Percentiles rank a stretch among this genome's conserved stretches.
These are phyloP conservation scores for Stenichneumon culpator DNA, from an alignment of 2,888 invertebrate species.

Conservation along the genomic window DNA sequence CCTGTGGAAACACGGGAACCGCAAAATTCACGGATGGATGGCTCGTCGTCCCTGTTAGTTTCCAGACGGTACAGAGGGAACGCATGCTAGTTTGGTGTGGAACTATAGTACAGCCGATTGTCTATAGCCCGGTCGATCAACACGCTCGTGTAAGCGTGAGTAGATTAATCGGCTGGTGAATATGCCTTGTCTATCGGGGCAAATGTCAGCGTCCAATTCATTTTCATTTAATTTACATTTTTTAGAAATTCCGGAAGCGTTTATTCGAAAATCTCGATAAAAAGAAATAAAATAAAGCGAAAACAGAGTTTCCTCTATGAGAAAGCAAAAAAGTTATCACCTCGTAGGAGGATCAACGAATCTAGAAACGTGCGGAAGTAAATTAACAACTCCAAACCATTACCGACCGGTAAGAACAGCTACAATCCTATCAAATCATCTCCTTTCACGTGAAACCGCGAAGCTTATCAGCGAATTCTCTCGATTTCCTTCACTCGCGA, in stretches of 20 bases:
- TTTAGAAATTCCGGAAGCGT: neutral
- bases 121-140: slow-evolving; percentile 29
- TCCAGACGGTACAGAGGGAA: slow-evolving; percentile 50
- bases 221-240: neutral
- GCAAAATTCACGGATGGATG: slow-evolving; percentile 64
- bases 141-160: slow-evolving; percentile 66
- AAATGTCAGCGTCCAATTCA: neutral
- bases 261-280: neutral
- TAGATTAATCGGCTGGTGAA: slow-evolving; percentile 64
- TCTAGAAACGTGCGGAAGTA: neutral
- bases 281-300: neutral
- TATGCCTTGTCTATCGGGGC: neutral
- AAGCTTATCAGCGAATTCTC: neutral
- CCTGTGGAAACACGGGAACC: slow-evolving; percentile 59
- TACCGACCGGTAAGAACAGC: neutral
- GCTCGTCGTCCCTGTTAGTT: slow-evolving; percentile 52
- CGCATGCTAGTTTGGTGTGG: slow-evolving; percentile 33
- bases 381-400: neutral
- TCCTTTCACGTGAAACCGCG: neutral
- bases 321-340: neutral
- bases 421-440: neutral
- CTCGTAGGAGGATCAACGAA: neutral
- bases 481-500: neutral
- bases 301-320: neutral
- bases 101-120: slow-evolving; percentile 25